Conservation (phyloP, 2,888 invertebrate species). For the Therioaphis trifolii region DNA sequence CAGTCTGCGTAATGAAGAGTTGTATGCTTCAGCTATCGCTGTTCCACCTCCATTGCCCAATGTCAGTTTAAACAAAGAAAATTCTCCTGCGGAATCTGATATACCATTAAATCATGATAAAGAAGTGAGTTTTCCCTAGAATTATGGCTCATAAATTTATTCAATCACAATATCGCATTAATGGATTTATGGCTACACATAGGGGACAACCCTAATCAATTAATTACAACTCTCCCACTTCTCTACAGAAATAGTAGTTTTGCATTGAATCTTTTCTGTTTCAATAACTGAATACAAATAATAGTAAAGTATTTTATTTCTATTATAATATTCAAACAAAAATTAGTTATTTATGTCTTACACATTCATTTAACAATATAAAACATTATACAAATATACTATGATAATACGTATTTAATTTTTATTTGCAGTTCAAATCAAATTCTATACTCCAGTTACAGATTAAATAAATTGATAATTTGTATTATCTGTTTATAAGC, state of each 20-base stretch:
- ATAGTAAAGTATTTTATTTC: background rate
- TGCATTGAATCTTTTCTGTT: background rate
- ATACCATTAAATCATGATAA: constrained; percentile 10
- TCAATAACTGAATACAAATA: background rate
- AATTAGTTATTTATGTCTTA: background rate
- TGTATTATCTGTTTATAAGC: no score
- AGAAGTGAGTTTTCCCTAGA: background rate
- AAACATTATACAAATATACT: no score
- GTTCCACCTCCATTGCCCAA: constrained; percentile 26
- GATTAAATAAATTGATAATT: no score
- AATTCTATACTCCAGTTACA: no score
- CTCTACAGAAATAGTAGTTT: background rate
- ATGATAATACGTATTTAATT: no score
- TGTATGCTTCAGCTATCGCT: background rate
- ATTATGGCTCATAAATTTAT: background rate
- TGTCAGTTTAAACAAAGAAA: constrained; percentile 20
- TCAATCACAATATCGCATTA: background rate
- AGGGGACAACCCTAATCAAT: constrained; percentile 42
- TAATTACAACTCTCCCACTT: constrained; percentile 1
- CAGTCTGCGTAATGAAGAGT: constrained; percentile 31
- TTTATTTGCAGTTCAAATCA: no score
- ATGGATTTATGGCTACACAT: background rate
- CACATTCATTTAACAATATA: no score
- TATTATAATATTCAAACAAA: background rate
- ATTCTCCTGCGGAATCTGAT: background rate